phyloP scores from a whole-genome alignment of 2,113 vertebrate species.

The Pristiophorus japonicus region DNA sequence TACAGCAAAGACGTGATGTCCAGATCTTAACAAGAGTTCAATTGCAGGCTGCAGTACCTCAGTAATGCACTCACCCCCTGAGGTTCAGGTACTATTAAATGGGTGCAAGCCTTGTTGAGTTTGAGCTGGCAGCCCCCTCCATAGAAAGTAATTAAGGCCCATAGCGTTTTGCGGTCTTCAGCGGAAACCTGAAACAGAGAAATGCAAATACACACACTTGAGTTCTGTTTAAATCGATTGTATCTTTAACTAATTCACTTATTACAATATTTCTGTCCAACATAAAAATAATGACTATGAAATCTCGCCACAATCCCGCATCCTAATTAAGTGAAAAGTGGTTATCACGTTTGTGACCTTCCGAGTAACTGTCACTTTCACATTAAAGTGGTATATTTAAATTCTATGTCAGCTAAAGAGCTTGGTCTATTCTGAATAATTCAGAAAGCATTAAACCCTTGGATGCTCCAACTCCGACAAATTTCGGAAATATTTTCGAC shows the following conservation, averaged over 20 bases:
- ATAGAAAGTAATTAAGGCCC: slow-evolving; percentile 93
- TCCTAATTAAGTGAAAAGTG: neutral
- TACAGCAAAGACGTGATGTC: no score
- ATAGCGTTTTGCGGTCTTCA: slow-evolving; percentile 78
- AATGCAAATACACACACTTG: slow-evolving; percentile 22
- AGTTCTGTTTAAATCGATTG: neutral
- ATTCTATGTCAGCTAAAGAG: neutral
- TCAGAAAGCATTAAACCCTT: neutral
- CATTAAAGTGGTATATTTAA: neutral
- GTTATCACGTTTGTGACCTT: neutral
- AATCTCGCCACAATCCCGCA: neutral
- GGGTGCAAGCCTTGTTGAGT: slow-evolving; percentile 88
- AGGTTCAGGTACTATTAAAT: slow-evolving; percentile 86
- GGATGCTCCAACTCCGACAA: neutral
- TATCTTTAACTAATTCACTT: neutral
- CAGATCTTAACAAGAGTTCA: no score
- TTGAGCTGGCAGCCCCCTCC: slow-evolving; percentile 88
- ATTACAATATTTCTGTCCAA: neutral
- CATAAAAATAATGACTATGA: neutral
- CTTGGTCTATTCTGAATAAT: neutral
- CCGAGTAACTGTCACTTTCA: neutral
- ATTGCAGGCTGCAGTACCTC: neutral
- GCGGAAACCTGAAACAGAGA: slow-evolving; percentile 65
- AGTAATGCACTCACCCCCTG: slow-evolving; percentile 74
- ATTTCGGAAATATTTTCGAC: neutral